phyloP scores from a whole-genome alignment of 1,140 invertebrate species.

The Chironomus striatipennis region DNA sequence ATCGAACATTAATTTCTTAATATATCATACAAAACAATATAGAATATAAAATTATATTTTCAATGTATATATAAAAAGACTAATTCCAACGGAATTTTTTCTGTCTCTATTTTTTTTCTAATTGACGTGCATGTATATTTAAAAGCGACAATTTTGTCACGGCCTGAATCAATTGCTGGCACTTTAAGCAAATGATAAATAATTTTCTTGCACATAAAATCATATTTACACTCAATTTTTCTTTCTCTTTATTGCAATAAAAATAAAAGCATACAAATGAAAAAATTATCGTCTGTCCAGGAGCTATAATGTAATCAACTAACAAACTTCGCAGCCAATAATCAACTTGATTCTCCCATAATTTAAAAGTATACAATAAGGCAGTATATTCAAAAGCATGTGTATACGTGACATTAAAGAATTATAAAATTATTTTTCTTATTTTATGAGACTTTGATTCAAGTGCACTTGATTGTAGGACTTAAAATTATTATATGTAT shows the following conservation, averaged over 20 bases:
- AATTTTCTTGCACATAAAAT: not conserved
- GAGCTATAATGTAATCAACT: conserved; percentile 13
- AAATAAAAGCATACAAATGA: not conserved
- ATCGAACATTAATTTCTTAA: not conserved
- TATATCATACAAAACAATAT: not conserved
- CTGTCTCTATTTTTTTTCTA: not conserved
- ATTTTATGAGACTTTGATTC: not conserved
- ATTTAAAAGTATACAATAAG: not conserved
- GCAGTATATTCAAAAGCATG: not conserved
- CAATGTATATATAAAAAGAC: not conserved
- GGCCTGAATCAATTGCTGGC: not conserved
- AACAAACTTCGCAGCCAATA: conserved; percentile 6
- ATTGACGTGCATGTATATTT: not conserved
- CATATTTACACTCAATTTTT: conserved; percentile 23
- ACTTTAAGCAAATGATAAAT: conserved; percentile 19
- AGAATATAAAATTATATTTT: not conserved
- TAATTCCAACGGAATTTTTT: not conserved
- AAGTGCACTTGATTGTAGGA: not conserved
- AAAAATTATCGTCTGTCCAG: not conserved
- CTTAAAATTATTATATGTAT: not conserved
- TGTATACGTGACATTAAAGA: conserved; percentile 8
- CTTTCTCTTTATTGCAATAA: not conserved
- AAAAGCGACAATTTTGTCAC: conserved; percentile 15
- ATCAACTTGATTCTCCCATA: conserved; percentile 7
- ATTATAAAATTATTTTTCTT: not conserved